Evolutionary conservation across 2,888 invertebrate genomes (phyloP).

Genomic region (Tachina fera): DNA sequence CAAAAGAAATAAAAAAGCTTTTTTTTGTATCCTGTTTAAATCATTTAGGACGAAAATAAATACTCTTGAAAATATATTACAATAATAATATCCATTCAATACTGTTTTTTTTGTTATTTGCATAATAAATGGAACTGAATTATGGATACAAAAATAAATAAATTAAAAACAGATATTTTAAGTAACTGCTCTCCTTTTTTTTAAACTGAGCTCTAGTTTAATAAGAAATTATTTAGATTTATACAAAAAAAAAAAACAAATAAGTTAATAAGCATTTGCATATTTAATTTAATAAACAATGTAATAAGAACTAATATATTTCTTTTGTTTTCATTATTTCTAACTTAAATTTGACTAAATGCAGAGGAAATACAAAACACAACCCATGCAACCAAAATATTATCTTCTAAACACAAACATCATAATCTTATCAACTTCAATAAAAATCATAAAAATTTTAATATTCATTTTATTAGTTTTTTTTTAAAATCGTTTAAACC

Average conservation of each 20-base stretch:
- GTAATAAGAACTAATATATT: not conserved
- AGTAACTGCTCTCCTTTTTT: not conserved
- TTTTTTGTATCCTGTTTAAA: conserved; percentile 7
- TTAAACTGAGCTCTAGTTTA: not conserved
- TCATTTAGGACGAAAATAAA: not conserved
- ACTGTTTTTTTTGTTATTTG: not conserved
- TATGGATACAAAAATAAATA: not conserved
- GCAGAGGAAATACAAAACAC: not conserved
- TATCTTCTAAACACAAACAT: not conserved
- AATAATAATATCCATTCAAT: not conserved
- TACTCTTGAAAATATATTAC: conserved; percentile 15
- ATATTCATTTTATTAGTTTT: conserved; percentile 43
- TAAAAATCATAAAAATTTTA: conserved; percentile 63
- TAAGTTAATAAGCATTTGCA: not conserved
- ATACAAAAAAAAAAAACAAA: not conserved
- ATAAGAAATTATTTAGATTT: not conserved
- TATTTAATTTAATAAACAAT: not conserved
- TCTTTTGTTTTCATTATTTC: not conserved
- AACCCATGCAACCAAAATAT: not conserved
- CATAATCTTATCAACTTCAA: conserved; percentile 58
- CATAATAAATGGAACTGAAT: not conserved
- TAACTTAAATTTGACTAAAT: not conserved
- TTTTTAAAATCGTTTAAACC: conserved; percentile 32
- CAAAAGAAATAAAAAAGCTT: conserved; percentile 36
- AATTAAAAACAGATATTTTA: not conserved